Conservation (phyloP, 2,113 vertebrate species). For the Coracopsis vasa region DNA sequence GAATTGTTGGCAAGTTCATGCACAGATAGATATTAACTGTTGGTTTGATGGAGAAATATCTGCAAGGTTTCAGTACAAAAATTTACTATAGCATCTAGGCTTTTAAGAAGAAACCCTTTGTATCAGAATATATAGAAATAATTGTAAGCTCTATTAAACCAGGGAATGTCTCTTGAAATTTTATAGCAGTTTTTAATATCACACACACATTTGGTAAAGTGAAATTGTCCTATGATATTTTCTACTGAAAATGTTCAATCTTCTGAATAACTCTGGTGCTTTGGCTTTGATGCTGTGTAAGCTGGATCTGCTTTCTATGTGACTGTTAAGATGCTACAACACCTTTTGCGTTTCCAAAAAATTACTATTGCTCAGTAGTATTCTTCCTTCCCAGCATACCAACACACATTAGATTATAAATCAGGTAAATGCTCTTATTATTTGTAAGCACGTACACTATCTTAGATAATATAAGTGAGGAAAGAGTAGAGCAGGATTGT, state of each 20-base stretch:
- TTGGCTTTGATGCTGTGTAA: neutral
- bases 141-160: neutral
- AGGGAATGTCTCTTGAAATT: neutral
- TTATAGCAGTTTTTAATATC: neutral
- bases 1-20: neutral
- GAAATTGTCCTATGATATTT: neutral
- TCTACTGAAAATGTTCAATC: neutral
- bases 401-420: neutral
- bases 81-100: neutral
- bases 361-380: neutral
- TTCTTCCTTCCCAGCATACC: neutral
- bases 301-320: neutral
- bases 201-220: neutral
- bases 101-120: neutral
- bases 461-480: neutral
- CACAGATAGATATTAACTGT: neutral
- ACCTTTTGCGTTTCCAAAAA: neutral
- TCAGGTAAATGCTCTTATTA: neutral
- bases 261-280: neutral
- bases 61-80: neutral
- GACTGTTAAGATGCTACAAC: neutral
- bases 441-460: neutral
- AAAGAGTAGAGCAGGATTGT: neutral
- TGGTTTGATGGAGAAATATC: neutral
- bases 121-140: neutral